Evolutionary conservation across 2,113 vertebrate species (phyloP), one percentile per base, ranked within the genome.

Genomic region (Lagopus leucura): DNA sequence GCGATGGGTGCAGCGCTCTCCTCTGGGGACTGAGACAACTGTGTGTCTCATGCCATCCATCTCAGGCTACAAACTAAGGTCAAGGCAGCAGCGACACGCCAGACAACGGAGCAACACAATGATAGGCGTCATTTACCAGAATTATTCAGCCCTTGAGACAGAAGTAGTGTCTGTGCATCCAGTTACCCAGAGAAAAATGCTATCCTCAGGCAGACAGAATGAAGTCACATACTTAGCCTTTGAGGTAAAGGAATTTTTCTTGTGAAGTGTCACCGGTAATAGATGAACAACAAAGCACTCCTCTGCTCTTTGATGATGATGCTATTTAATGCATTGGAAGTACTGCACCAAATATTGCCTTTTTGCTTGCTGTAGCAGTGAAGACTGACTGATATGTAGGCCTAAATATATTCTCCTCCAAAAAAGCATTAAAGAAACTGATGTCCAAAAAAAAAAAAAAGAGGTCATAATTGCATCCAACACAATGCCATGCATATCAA

Each of bases 241-340:
- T 5, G 13, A 93, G 78, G 61, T 88, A 42, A 58, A 94, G 60
- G 73, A 65, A 45, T 85, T 84, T 89, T 95, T 92, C 79, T 77
- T 11, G 16, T 79, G 66, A 93, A 73, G 52, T 75, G 66, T 69
- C 88, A 74, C 73, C 77, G 47, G 60, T 55, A 65, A 75, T 4
- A 82, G 60, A 85, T 54, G 55, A 70, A 89, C 16, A 65, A 76
- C 72, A 71, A 88, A 89, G 69, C 14, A 4, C 32, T 66, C 60
- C 65, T 74, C 20, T 25, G 55, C 13, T 85, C 73, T 76, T 86
- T 82, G 82, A 34, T 55, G 45, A 75, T 60, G 73, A 76, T 22
- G 57, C 52, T 48, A 64, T 58, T 38, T 64, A 92, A 82, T 24
- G 30, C n/a, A 47, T 2, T 30, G 40, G 43, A 88, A 2, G 27